These are phyloP conservation scores for Matsumyia berberina DNA, from an alignment of 2,888 invertebrate genomes.

Conservation along the genomic window DNA sequence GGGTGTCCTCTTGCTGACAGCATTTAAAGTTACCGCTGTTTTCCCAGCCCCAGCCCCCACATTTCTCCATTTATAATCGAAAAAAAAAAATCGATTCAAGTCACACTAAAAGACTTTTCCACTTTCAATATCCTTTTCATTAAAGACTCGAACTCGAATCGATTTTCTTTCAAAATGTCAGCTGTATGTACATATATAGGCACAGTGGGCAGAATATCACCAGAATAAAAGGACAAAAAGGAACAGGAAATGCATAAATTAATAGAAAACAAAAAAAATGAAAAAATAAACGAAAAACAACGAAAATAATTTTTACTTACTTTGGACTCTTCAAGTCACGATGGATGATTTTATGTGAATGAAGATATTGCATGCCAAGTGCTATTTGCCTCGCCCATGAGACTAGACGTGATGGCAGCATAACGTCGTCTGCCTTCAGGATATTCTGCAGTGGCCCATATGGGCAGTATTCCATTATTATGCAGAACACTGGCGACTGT, in stretches of 20 bases:
- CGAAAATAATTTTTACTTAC: constrained; percentile 89
- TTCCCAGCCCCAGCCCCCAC: background rate
- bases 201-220: too few relatives aligned
- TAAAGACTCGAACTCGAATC: constrained; percentile 1
- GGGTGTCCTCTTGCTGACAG: background rate
- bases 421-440: constrained; percentile 91
- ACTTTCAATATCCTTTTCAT: background rate
- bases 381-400: constrained; percentile 98
- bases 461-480: constrained; percentile 99
- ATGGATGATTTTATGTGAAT: constrained; percentile 98
- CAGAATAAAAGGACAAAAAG: background rate
- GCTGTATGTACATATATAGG: constrained; percentile 14
- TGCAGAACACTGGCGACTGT: constrained; percentile 95
- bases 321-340: constrained; percentile 99
- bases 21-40: constrained; percentile 4
- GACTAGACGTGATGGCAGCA: constrained; percentile 93
- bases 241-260: constrained; percentile 19
- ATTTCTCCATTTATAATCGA: constrained; percentile 3
- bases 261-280: background rate
- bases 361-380: constrained; percentile 97
- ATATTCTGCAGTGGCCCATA: constrained; percentile 97
- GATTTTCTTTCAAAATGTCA: constrained; percentile 26
- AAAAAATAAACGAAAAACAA: too few relatives aligned
- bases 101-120: background rate
- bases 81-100: constrained; percentile 36